A percentile compares a stretch with the other conserved stretches of the same genome.
Evolutionary conservation across 2,797 vertebrate species (phyloP).

Genomic region (Hemibagrus guttatus): DNA sequence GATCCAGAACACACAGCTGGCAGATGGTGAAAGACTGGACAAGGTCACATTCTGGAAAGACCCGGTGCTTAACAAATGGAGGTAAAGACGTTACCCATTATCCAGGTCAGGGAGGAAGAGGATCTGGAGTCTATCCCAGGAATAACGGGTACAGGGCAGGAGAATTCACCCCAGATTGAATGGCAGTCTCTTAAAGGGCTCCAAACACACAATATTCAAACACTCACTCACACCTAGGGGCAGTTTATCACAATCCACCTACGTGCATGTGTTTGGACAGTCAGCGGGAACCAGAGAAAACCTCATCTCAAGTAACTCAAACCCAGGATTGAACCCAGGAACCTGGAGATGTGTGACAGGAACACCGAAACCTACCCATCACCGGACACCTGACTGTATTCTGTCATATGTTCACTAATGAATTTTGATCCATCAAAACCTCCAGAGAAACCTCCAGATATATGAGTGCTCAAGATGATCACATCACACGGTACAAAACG

Average conservation of each 20-base stretch:
- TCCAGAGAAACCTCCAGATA: background rate
- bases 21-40: background rate
- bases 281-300: background rate
- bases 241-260: background rate
- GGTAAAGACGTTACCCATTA: background rate
- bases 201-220: background rate
- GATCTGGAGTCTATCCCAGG: background rate
- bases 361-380: background rate
- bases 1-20: constrained; percentile 7
- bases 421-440: background rate
- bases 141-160: background rate
- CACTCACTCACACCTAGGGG: background rate
- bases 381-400: background rate
- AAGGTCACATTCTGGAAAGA: background rate
- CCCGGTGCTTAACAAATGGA: background rate
- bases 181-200: background rate
- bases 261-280: background rate
- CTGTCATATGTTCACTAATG: background rate
- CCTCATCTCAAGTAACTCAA: too few species aligned
- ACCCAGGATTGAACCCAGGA: background rate
- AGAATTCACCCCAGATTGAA: background rate
- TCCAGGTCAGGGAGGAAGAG: background rate
- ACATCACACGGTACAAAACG: background rate
- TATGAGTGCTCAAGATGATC: background rate
- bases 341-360: background rate